These are phyloP conservation scores for Tetranychus piercei DNA, from an alignment of 2,888 invertebrate genomes.

Conservation along the genomic window DNA sequence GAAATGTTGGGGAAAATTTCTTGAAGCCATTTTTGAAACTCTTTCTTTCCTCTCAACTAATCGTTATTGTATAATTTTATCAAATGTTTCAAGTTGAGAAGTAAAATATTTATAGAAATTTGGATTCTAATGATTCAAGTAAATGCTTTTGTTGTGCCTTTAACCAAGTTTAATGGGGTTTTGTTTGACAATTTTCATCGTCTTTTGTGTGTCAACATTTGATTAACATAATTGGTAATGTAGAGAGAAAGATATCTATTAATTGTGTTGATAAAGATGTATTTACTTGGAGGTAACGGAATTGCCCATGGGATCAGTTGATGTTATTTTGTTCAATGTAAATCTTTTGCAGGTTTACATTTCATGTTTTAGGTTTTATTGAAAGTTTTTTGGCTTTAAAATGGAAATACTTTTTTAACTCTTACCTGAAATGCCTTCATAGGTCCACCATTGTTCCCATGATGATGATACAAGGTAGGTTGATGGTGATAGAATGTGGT, in stretches of 20 bases:
- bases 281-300: neutral
- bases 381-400: neutral
- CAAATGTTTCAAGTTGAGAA: too few relatives aligned
- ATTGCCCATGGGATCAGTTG: neutral
- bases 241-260: neutral
- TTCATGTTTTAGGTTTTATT: neutral
- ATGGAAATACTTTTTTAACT: neutral
- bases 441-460: slow-evolving; percentile 11
- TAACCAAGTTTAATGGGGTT: too few relatives aligned
- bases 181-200: too few relatives aligned
- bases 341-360: neutral
- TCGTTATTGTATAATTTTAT: too few relatives aligned
- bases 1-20: too few relatives aligned
- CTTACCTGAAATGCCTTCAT: slow-evolving; percentile 8
- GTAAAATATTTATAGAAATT: too few relatives aligned
- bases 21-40: too few relatives aligned
- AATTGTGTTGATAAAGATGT: neutral
- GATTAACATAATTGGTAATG: neutral
- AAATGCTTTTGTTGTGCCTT: too few relatives aligned
- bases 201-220: neutral
- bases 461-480: neutral
- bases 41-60: too few relatives aligned
- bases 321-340: too few relatives aligned
- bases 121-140: too few relatives aligned
- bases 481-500: neutral